Base-by-base conservation (phyloP, 2,113 vertebrate species). In the Arenaria interpres region DNA sequence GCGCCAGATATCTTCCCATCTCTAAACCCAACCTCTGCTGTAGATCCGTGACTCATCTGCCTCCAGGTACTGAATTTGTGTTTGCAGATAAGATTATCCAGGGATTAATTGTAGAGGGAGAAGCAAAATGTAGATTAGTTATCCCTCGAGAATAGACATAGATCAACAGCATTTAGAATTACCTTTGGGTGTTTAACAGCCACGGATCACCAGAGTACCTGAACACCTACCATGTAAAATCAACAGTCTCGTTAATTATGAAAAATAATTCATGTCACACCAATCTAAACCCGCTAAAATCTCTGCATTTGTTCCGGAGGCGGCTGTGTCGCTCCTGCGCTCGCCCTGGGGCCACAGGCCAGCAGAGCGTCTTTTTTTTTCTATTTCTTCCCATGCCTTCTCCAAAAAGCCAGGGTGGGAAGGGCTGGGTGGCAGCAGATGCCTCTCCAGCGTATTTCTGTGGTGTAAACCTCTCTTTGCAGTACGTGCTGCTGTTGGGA, bases 81-180 rank as follows among this genome's bases (percentile, higher is more conserved):
- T 96, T 96, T 97, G 94, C 93, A 72, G 96, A 96, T 81, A 89
- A 95, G 94, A 96, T 97, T 95, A 94, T 92, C 96, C 79, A 33
- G 94, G 94, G 95, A 97, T 96, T 97, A 96, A 96, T 95, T 93
- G 95, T 73, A 96, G 83, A 92, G 95, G 95, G 96, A 97, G 95
- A 95, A 69, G 92, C 90, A 76, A 69, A 90, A 88, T 90, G 96
- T 86, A 93, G 96, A 87, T 96, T 91, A 93, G 94, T 94, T 85
- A 88, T 93, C 96, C 93, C 94, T 85, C 72, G 94, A 94, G 96
- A 95, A 67, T 5, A 96, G 95, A 84, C 95, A 94, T 90, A 96
- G 96, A 94, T 97, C 96, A 97, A 95, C 90, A 96, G 68, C 85
- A 8, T 83, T 96, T 90, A 67, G 93, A 93, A 93, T 94, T 94